Evolutionary conservation across 1,140 invertebrate species (phyloP), one percentile per base, ranked within the genome.

Genomic region (Aphis gossypii): DNA sequence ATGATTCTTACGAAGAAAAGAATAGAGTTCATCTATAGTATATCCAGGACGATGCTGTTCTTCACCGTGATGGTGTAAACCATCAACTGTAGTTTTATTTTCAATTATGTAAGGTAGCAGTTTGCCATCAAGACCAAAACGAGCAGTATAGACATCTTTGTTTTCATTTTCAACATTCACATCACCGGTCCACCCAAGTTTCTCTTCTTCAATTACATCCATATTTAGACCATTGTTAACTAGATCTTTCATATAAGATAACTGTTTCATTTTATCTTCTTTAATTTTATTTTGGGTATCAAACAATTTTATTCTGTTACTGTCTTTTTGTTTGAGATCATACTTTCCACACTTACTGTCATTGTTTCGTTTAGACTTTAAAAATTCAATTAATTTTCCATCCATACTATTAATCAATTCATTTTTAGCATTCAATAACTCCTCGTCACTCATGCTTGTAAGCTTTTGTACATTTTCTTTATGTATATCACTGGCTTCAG

Each of bases 21-120:
- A 97, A 94, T 98, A 96, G 0, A 99, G 95, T 96, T 99, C 98
- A 94, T 97, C 97, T 5, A 99, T 95, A 4, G 97, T 97, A 95
- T 99, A 99, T 1, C 98, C 98, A 35, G 98, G 97, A 94, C 98
- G 96, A 94, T 98, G 97, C 44, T 98, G 97, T 95, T 99, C 98
- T 94, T 98, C 97, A 3, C 98, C 98, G 95, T 99, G 98, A 95
- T 99, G 97, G 96, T 98, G 98, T 14, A 99, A 95, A 87, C 97
- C 97, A 96, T 96, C 38, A 96, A 95, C 94, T 25, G 94, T 94
- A 51, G 95, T 96, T 95, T 95, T 95, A 95, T 95, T 96, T 94
- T 97, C 96, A 83, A 97, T 96, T 35, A 96, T 95, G 94, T 97
- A 97, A 5, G 97, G 97, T 68, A 98, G 95, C 2, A 98, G 94